Evolutionary conservation across 2,888 invertebrate genomes (phyloP), one percentile per base, ranked within the genome.

Genomic region (Tridacna gigas): DNA sequence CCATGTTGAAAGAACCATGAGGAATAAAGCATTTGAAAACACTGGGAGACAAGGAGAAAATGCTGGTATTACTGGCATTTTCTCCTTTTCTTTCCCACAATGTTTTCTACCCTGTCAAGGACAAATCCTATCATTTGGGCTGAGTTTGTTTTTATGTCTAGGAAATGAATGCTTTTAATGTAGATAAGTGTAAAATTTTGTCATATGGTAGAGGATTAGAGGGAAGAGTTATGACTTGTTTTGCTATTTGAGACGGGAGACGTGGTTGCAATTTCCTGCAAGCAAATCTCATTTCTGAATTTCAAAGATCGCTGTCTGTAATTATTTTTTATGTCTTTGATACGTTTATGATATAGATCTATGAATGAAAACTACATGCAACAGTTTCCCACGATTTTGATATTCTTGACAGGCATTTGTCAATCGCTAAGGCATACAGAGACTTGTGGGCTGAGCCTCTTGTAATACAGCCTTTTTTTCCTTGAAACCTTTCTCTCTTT

Each of bases 291-390:
- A 69, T 28, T 28, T 69, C 69, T 47, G 37, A 37, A 37, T 37
- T 37, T 37, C 37, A 37, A 37, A 37, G 37, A 37, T 37, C 37
- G 37, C 37, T 37, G 37, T 37, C 37, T 37, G 37, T 37, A 37
- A 37, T 69, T 69, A 47, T 47, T 45, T 47, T 18, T 47, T 47
- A 69, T n/a, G 45, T 25, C 69, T 69, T 69, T 69, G 69, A 69
- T 69, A 47, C 45, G 15, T 47, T 51, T 22, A 71, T 51, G 71
- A 71, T 71, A 51, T 25, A 48, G 25, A 71, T 71, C 45, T 71
- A 71, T 71, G 71, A 71, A 71, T 71, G 71, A 71, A 71, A 51
- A 71, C 13, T 47, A 71, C 20, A n/a, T 71, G 71, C 51, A 51
- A 26, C 47, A 47, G 48, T 71, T 71, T 71, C 71, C 71, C 71